Conservation (phyloP, 2,113 vertebrate species). For the Malaclemys terrapin region DNA sequence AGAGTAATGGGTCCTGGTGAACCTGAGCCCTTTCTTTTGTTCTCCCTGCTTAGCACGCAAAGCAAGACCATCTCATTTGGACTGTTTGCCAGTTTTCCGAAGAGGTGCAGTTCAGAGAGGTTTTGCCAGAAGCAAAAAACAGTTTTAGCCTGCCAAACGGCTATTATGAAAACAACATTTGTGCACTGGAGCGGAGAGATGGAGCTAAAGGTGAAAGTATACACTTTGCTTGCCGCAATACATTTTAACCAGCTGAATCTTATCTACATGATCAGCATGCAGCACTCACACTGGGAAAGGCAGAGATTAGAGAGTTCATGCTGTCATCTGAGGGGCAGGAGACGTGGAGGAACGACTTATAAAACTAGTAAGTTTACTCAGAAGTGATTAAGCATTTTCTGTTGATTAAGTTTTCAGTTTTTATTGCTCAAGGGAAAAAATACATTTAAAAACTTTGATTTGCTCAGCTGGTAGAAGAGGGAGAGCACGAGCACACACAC, state of each 20-base stretch:
- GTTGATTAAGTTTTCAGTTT: background rate
- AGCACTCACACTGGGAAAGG: accelerated
- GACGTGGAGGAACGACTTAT: background rate
- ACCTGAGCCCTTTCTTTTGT: too few relatives aligned
- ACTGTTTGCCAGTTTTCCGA: background rate
- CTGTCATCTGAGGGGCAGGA: background rate
- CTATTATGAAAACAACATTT: background rate
- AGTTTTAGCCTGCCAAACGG: background rate
- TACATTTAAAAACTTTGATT: background rate
- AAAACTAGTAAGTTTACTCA: background rate
- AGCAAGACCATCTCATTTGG: background rate
- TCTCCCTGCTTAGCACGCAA: background rate
- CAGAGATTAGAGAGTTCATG: background rate
- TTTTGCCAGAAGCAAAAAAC: background rate
- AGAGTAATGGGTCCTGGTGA: background rate
- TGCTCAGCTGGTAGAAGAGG: background rate
- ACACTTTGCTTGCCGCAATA: constrained; percentile 40
- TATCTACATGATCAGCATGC: background rate
- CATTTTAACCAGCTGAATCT: constrained; percentile 57
- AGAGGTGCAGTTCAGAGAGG: background rate
- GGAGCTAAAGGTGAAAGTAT: constrained; percentile 56
- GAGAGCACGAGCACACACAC: background rate
- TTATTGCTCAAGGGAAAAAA: background rate
- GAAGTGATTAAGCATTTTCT: background rate
- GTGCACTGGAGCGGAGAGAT: background rate